Evolutionary conservation across 2,888 invertebrate species (phyloP), one percentile per base, ranked within the genome.

Genomic region (Stratiomys singularior): DNA sequence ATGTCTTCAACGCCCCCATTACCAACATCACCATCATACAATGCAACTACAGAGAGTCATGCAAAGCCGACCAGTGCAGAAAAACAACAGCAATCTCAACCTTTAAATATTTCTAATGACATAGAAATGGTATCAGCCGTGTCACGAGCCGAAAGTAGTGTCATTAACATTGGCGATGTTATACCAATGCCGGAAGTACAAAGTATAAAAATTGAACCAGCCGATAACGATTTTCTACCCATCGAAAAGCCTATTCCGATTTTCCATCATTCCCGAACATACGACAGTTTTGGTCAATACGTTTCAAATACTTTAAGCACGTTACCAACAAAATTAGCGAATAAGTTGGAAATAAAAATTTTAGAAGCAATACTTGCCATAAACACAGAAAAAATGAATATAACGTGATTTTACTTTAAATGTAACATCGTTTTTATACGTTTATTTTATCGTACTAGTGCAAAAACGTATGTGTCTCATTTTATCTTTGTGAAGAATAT

Each of bases 251-350:
- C 11, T n/a, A 1, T 23, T 25, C 1, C 23, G 23, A 27, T 46
- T 13, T 23, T 7, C 69, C 13, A n/a, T 18, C 37, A 76, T 11
- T 60, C 46, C 46, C 37, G 71, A 21, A 27, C 23, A 15, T 85
- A 86, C 78, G 85, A 84, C 79, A 85, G 86, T 0, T 83, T 87
- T 28, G 86, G 86, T 1, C 81, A 86, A 30, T 87, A 87, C 66
- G 86, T 87, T 77, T 85, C 86, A 15, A 86, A 85, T 78, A 84
- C 86, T 18, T 85, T 87, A 84, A 86, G 85, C 81, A 84, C 86
- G 72, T 83, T 87, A 77, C 83, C 83, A 21, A 69, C 81, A 27
- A 83, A 84, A 11, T 82, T 83, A 21, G 85, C 86, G 11, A 83
- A 84, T 25, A 86, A 85, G 77, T 79, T 87, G 21, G 86, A 87